phyloP scores from a whole-genome alignment of 2,888 invertebrate genomes.

The Blastobasis lacticolella region DNA sequence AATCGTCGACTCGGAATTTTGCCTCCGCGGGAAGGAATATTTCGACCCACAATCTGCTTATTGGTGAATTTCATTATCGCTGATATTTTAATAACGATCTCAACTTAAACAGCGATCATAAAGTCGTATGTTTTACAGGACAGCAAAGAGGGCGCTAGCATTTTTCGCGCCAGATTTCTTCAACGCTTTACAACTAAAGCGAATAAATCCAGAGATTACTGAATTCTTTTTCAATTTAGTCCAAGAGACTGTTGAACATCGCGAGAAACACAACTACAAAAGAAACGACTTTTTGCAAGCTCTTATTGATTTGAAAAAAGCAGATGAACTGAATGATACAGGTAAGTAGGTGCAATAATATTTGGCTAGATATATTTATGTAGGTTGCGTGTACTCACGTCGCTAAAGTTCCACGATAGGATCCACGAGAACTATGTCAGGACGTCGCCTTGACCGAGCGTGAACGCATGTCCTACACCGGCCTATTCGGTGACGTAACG shows the following conservation, averaged over 20 bases:
- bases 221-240: slow-evolving; percentile 57
- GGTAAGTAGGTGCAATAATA: slow-evolving; percentile 21
- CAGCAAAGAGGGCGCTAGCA: slow-evolving; percentile 48
- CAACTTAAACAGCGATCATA: no score
- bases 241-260: slow-evolving; percentile 47
- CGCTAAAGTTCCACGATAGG: neutral
- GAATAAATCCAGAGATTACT: slow-evolving; percentile 47
- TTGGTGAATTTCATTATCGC: slow-evolving; percentile 37
- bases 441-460: neutral
- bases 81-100: no score
- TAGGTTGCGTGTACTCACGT: neutral
- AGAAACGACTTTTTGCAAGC: slow-evolving; percentile 72
- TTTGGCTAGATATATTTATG: neutral
- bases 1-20: slow-evolving; percentile 71
- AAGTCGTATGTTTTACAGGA: slow-evolving; percentile 28
- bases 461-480: neutral
- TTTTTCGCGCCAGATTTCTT: slow-evolving; percentile 58
- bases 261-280: slow-evolving; percentile 40
- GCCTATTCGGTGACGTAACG: neutral
- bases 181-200: slow-evolving; percentile 44
- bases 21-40: slow-evolving; percentile 55
- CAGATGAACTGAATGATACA: slow-evolving; percentile 31
- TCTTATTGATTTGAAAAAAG: slow-evolving; percentile 65
- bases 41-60: slow-evolving; percentile 51
- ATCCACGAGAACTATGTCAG: neutral